Evolutionary conservation across 2,797 vertebrate species (phyloP), one percentile per base, ranked within the genome.

Genomic region (Pelochelys cantorii): DNA sequence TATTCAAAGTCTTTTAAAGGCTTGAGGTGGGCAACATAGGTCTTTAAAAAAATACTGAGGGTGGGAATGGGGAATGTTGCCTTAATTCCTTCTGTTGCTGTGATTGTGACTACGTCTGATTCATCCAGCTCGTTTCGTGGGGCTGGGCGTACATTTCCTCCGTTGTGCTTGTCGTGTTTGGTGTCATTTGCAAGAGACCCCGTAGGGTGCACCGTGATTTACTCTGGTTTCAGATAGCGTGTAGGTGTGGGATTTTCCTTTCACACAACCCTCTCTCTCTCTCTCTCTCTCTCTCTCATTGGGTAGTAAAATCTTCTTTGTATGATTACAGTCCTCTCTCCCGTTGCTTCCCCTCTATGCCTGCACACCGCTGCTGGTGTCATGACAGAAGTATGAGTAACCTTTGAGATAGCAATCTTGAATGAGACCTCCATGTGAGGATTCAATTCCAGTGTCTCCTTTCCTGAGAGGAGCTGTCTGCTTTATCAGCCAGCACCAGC

Each of bases 401-500:
- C 83, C 88, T 1, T 71, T 79, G 22, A 7, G 79, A 88, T 86
- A 83, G 75, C 60, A 91, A 83, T 96, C 93, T 88, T 18, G 0
- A 94, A 65, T 9, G 34, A 42, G 94, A 94, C 89, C 92, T 94
- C 85, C 0, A 0, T 4, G 0, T 53, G 4, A 92, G 92, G 89
- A 81, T 92, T 95, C 88, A 48, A 62, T 97, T 86, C 92, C 95
- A 9, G 0, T 2, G 3, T 86, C 92, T 71, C 82, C 60, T 57
- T 42, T 83, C 91, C 93, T 3, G 10, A 83, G 86, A 90, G 27
- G 92, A 93, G 89, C 96, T 91, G 94, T 95, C 31, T 0, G 77
- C 93, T 97, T 98, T 97, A 98, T 97, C 97, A 97, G 96, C 91
- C 90, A 4, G 31, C 25, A 0, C 90, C 96, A 97, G 95, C 90